A percentile compares a stretch with the other conserved stretches of the same genome.
Conservation (phyloP, 1,140 invertebrate genomes). For the Dysdera silvatica region DNA sequence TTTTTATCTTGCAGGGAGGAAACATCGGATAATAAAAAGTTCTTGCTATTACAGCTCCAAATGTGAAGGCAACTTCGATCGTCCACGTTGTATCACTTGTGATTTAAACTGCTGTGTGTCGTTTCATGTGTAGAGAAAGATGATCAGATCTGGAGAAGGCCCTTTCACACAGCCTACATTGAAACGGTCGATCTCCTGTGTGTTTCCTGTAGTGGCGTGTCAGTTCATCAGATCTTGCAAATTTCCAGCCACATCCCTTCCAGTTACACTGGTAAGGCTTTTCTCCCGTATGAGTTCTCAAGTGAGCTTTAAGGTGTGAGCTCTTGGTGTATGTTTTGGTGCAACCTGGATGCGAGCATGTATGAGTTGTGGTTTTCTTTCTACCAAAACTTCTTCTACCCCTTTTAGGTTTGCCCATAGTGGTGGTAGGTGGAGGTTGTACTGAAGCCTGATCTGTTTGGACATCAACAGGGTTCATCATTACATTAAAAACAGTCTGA, state of each 20-base stretch:
- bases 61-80: too few species aligned
- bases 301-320: slow-evolving; percentile 62
- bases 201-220: slow-evolving; percentile 48
- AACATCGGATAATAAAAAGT: too few species aligned
- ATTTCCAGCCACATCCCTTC: slow-evolving; percentile 54
- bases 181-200: slow-evolving; percentile 45
- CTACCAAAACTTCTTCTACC: slow-evolving; percentile 46
- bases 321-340: slow-evolving; percentile 63
- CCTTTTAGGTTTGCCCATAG: slow-evolving; percentile 31
- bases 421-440: background rate
- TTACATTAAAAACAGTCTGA: slow-evolving; percentile 16
- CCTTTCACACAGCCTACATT: slow-evolving; percentile 45
- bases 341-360: slow-evolving; percentile 59
- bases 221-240: slow-evolving; percentile 53
- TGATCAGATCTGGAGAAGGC: slow-evolving; percentile 50
- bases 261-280: slow-evolving; percentile 54
- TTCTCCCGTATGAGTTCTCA: slow-evolving; percentile 57
- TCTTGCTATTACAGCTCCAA: too few species aligned
- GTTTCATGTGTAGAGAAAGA: slow-evolving; percentile 49
- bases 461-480: background rate
- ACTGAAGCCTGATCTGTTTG: background rate
- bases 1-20: too few species aligned
- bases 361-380: slow-evolving; percentile 50
- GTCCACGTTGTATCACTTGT: too few species aligned
- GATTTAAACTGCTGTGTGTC: slow-evolving; percentile 39